Percentiles rank a stretch among this genome's conserved stretches.
These are phyloP conservation scores for Odontamblyopus lacepedii DNA, from an alignment of 2,797 vertebrate genomes.

Conservation along the genomic window DNA sequence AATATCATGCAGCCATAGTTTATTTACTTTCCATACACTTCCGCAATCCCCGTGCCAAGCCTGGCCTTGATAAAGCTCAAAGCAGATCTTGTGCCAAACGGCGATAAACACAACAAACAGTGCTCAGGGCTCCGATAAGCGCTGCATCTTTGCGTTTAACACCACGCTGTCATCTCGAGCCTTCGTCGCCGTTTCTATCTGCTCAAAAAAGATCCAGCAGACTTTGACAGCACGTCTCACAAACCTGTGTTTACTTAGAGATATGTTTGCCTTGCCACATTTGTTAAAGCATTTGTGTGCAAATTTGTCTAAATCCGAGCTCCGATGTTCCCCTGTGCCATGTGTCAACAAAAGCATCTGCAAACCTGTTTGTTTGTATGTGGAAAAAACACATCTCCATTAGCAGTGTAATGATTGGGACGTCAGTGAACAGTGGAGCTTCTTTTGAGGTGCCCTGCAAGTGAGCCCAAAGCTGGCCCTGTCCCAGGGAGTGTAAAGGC, in stretches of 20 bases:
- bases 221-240: slow-evolving; percentile 52
- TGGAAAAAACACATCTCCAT: slow-evolving; percentile 2
- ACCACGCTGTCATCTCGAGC: slow-evolving; percentile 17
- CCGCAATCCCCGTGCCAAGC: slow-evolving; percentile 30
- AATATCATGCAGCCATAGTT: slow-evolving; percentile 1
- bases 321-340: slow-evolving; percentile 64
- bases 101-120: slow-evolving; percentile 29
- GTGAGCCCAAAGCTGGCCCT: slow-evolving; percentile 66
- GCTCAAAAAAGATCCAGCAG: slow-evolving; percentile 46
- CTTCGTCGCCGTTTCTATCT: slow-evolving; percentile 31
- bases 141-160: slow-evolving; percentile 45
- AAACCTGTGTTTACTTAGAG: slow-evolving; percentile 65
- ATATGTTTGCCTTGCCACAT: slow-evolving; percentile 59
- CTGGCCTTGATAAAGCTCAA: slow-evolving; percentile 20
- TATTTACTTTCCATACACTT: slow-evolving; percentile 20
- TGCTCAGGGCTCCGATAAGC: slow-evolving; percentile 32
- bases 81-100: slow-evolving; percentile 37
- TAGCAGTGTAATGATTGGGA: slow-evolving; percentile 19
- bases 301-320: slow-evolving; percentile 73
- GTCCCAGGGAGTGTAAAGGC: slow-evolving; percentile 73
- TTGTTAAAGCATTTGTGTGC: slow-evolving; percentile 73
- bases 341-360: slow-evolving; percentile 76
- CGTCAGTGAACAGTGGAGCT: slow-evolving; percentile 35
- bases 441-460: neutral
- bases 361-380: slow-evolving; percentile 63